Percentiles rank a stretch among this genome's conserved stretches.
These are phyloP conservation scores for Fregetta grallaria DNA, from an alignment of 2,113 vertebrate species.

Conservation along the genomic window DNA sequence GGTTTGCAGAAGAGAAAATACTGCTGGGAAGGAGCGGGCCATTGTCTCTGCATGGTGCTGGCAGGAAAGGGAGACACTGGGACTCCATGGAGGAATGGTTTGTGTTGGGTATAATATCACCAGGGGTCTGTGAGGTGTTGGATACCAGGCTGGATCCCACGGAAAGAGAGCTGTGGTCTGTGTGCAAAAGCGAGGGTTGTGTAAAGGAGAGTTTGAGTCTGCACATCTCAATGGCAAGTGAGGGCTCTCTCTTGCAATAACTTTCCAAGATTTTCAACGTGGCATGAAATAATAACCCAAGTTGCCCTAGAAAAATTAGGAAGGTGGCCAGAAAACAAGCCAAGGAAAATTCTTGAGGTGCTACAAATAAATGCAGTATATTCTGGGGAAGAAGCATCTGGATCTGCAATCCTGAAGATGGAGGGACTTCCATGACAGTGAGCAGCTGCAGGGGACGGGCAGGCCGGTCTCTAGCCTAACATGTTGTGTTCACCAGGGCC, in stretches of 20 bases:
- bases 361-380: background rate
- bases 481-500: background rate
- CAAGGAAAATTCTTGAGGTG: background rate
- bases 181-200: background rate
- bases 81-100: background rate
- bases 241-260: background rate
- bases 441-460: background rate
- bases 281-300: background rate
- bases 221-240: background rate
- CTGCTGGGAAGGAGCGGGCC: background rate
- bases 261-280: background rate
- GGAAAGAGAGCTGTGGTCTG: background rate
- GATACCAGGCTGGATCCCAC: background rate
- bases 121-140: background rate
- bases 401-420: background rate
- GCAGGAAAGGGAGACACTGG: background rate
- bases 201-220: background rate
- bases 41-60: background rate
- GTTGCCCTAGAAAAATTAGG: background rate
- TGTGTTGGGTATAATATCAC: background rate
- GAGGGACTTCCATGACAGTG: fast-evolving
- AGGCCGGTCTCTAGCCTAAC: background rate
- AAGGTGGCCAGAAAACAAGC: background rate
- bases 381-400: background rate
- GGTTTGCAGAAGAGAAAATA: background rate